A percentile compares a stretch with the other conserved stretches of the same genome.
phyloP scores from a whole-genome alignment of 2,888 invertebrate species.

The Cetonia aurata region DNA sequence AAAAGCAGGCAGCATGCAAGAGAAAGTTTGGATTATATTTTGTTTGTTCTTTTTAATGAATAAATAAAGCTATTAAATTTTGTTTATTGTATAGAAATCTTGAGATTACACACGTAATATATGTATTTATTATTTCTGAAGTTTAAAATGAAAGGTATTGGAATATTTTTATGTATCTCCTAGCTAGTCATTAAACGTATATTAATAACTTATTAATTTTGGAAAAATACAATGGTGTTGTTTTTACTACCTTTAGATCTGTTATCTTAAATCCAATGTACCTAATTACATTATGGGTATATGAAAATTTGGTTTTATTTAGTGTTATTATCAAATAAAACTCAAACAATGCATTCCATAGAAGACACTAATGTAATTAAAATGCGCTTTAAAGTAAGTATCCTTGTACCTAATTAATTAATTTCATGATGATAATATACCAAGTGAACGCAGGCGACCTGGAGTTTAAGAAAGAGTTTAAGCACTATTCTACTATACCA shows the following conservation, averaged over 20 bases:
- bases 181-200: too few relatives aligned
- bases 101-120: neutral
- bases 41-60: too few relatives aligned
- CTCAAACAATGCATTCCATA: neutral
- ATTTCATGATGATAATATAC: too few relatives aligned
- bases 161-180: neutral
- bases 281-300: neutral
- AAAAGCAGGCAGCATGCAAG: too few relatives aligned
- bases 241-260: neutral
- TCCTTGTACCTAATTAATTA: too few relatives aligned
- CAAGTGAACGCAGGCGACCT: too few relatives aligned
- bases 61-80: too few relatives aligned
- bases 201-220: slow-evolving; percentile 6
- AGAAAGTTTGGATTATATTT: too few relatives aligned
- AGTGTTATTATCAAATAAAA: neutral
- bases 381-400: neutral
- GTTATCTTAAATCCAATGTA: neutral
- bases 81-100: too few relatives aligned
- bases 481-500: too few relatives aligned
- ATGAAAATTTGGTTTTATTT: neutral
- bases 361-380: neutral
- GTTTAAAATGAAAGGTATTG: slow-evolving; percentile 4
- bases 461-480: neutral
- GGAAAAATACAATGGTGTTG: slow-evolving; percentile 15
- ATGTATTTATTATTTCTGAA: too few relatives aligned